phyloP scores from a whole-genome alignment of 2,888 invertebrate species.

The Beris chalybata region DNA sequence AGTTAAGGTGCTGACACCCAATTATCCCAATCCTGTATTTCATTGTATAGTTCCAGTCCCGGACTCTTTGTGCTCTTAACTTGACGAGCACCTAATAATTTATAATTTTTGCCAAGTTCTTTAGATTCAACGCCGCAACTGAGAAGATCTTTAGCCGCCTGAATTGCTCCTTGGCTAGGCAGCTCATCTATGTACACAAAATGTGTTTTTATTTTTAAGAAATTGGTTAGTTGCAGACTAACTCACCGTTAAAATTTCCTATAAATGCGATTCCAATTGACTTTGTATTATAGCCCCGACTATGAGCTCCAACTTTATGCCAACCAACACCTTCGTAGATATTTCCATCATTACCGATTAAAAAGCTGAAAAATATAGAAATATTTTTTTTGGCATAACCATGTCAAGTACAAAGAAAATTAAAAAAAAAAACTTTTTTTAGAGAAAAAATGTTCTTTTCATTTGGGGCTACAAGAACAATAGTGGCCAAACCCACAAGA shows the following conservation, averaged over 20 bases:
- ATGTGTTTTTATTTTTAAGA: neutral
- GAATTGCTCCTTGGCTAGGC: constrained; percentile 52
- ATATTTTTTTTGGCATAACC: neutral
- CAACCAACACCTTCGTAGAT: constrained; percentile 70
- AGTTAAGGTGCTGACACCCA: constrained; percentile 43
- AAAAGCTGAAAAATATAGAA: constrained; percentile 55
- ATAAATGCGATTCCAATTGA: constrained; percentile 67
- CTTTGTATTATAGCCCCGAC: constrained; percentile 61
- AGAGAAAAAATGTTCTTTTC: neutral
- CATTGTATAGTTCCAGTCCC: constrained; percentile 56
- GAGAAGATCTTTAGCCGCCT: constrained; percentile 55
- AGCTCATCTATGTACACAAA: constrained; percentile 51
- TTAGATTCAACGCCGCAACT: constrained; percentile 55
- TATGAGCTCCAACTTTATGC: constrained; percentile 64
- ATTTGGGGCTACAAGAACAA: neutral
- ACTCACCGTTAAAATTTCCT: constrained; percentile 58
- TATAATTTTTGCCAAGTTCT: constrained; percentile 54
- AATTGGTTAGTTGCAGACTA: neutral
- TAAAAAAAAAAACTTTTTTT: neutral
- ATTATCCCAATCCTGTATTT: constrained; percentile 58
- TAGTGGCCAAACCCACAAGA: too few species aligned
- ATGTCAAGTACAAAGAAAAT: neutral
- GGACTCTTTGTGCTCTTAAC: constrained; percentile 57
- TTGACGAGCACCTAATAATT: constrained; percentile 58
- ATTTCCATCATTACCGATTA: constrained; percentile 66